These are phyloP conservation scores for Accipiter virgatus DNA, from an alignment of 2,113 vertebrate genomes.

Conservation along the genomic window DNA sequence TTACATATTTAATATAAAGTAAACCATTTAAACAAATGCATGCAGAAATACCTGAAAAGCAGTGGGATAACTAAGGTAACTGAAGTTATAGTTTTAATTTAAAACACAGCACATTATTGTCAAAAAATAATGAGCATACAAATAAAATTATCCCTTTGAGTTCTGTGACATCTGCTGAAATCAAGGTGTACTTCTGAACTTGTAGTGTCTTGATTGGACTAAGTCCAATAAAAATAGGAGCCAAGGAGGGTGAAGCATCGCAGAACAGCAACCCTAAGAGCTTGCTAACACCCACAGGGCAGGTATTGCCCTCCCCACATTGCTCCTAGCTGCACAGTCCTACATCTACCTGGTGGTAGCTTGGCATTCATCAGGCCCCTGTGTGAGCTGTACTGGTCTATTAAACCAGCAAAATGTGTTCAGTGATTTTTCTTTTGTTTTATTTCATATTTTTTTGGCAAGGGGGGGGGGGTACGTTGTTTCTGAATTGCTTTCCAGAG, in stretches of 20 bases:
- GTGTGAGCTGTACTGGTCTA: background rate
- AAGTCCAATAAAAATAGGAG: background rate
- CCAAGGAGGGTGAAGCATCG: background rate
- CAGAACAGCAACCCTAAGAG: background rate
- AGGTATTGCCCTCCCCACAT: background rate
- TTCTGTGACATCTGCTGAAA: background rate
- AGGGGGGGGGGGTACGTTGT: rapidly evolving
- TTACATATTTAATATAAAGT: background rate
- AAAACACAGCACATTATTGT: background rate
- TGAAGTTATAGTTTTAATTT: background rate
- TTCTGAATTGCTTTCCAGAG: background rate
- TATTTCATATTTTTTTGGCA: background rate
- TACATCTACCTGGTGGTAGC: background rate
- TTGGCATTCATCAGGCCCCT: background rate
- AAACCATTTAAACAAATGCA: background rate
- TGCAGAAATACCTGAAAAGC: background rate
- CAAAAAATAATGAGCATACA: background rate
- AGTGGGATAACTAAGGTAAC: background rate
- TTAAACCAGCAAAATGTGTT: background rate
- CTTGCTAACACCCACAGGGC: background rate
- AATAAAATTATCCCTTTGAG: background rate
- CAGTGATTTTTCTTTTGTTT: background rate
- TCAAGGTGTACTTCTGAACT: background rate
- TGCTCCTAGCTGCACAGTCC: background rate
- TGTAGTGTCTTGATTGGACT: background rate